Conservation (phyloP, 2,113 vertebrate genomes). For the Hymenochirus boettgeri region DNA sequence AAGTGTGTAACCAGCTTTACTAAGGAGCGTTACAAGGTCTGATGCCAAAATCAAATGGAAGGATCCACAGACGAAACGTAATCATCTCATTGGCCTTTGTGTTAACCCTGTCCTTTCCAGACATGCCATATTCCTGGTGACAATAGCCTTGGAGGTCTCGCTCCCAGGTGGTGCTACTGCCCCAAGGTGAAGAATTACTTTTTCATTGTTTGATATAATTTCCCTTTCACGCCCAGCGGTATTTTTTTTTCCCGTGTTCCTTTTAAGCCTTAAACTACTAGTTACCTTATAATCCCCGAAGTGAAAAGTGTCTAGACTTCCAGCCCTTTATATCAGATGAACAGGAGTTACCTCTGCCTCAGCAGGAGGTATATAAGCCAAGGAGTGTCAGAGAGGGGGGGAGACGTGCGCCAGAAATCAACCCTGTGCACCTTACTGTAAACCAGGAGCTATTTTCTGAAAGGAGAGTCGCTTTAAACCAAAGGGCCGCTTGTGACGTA, state of each 20-base stretch:
- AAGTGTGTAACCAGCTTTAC: too few relatives aligned
- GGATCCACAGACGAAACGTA: too few relatives aligned
- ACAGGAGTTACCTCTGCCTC: background rate
- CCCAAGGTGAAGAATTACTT: constrained; percentile 22
- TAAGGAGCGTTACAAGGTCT: too few relatives aligned
- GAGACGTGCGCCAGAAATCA: background rate
- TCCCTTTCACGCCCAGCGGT: constrained; percentile 2
- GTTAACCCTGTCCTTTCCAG: too few relatives aligned
- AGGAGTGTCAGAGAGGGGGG: constrained; percentile 8
- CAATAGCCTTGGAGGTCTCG: background rate
- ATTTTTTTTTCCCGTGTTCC: constrained; percentile 7
- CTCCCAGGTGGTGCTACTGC: constrained; percentile 24
- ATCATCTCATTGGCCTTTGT: too few relatives aligned
- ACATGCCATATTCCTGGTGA: too few relatives aligned
- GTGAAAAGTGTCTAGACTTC: constrained; percentile 35
- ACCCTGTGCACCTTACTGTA: background rate
- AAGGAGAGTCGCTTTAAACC: too few relatives aligned
- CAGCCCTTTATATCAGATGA: constrained; percentile 16
- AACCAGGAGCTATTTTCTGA: too few relatives aligned
- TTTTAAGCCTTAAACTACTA: constrained; percentile 30
- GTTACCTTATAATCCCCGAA: constrained; percentile 19
- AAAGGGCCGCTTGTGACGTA: too few relatives aligned
- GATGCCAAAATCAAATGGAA: too few relatives aligned
- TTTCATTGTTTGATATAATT: constrained; percentile 26
- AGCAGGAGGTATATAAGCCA: background rate